These are phyloP conservation scores for Mus caroli DNA, from an alignment of 2,797 vertebrate genomes.

Conservation along the genomic window DNA sequence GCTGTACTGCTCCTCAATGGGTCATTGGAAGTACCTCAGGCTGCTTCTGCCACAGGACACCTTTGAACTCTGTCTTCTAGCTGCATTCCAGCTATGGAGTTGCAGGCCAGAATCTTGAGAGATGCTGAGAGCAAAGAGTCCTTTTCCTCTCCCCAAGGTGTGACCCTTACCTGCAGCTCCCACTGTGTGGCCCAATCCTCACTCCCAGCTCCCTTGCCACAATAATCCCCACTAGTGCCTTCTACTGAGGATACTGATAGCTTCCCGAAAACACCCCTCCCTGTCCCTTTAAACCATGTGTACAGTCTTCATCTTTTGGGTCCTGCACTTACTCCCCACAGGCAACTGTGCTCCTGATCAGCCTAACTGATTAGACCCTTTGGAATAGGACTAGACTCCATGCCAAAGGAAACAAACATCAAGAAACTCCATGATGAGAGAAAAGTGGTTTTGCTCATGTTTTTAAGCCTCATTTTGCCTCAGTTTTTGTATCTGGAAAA, in stretches of 20 bases:
- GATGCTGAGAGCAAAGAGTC: fast-evolving
- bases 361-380: neutral
- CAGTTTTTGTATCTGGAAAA: slow-evolving; percentile 54
- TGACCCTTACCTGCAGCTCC: neutral
- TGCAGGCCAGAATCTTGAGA: neutral
- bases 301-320: neutral
- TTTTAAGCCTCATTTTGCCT: neutral
- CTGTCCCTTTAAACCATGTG: fast-evolving
- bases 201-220: neutral
- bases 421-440: neutral
- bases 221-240: neutral
- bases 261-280: neutral
- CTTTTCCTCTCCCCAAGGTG: neutral
- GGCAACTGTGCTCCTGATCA: neutral
- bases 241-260: fast-evolving
- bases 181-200: fast-evolving
- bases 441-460: neutral
- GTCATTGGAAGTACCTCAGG: neutral
- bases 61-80: neutral
- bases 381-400: neutral
- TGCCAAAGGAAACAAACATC: neutral
- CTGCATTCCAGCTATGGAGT: neutral
- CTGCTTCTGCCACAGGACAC: neutral
- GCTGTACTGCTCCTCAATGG: fast-evolving
- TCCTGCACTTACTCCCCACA: neutral